These are phyloP conservation scores for Vanessa atalanta DNA, from an alignment of 1,140 invertebrate species.

Conservation along the genomic window DNA sequence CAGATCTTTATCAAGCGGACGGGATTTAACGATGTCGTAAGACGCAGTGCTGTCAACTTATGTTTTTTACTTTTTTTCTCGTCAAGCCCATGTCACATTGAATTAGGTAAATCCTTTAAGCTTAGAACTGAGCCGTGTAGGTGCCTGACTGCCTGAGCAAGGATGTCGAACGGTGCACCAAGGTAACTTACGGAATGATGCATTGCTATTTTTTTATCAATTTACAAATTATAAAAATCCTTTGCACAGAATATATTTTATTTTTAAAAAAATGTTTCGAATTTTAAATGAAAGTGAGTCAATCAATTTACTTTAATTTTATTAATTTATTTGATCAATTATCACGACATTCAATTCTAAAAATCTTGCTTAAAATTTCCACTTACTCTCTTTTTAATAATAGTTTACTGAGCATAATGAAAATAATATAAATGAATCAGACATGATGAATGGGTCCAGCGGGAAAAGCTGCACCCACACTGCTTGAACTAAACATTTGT, in stretches of 20 bases:
- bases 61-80: constrained; percentile 63
- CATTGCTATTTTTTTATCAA: background rate
- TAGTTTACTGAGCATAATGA: background rate
- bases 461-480: constrained; percentile 23
- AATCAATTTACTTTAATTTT: no score
- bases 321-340: no score
- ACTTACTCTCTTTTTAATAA: no score
- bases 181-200: constrained; percentile 8
- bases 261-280: no score
- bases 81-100: constrained; percentile 71
- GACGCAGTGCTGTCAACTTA: constrained; percentile 69
- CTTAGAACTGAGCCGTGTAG: constrained; percentile 61
- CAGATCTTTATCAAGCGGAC: constrained; percentile 73
- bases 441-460: constrained; percentile 19
- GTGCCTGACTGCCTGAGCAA: constrained; percentile 39
- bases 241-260: no score
- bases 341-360: no score
- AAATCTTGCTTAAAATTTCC: no score
- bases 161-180: constrained; percentile 25
- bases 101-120: constrained; percentile 77
- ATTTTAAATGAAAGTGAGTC: no score
- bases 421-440: constrained; percentile 34
- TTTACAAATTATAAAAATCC: no score
- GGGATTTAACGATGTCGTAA: constrained; percentile 76
- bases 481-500: constrained; percentile 59